phyloP scores from a whole-genome alignment of 2,113 vertebrate species.

The Agapornis roseicollis region DNA sequence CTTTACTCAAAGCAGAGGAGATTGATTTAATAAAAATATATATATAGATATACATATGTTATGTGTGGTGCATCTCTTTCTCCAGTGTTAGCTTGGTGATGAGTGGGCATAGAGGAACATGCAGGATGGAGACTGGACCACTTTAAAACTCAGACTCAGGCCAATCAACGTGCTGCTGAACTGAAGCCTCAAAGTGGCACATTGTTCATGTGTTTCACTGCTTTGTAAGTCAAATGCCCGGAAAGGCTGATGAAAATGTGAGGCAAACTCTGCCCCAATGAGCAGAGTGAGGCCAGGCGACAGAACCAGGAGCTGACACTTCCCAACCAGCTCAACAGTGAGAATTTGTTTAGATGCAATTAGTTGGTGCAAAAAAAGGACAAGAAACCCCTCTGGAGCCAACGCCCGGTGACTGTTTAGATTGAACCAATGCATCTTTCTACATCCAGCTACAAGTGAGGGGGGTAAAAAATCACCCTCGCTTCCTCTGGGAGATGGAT shows the following conservation, averaged over 20 bases:
- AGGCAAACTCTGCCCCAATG: neutral
- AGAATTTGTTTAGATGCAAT: constrained; percentile 47
- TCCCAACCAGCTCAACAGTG: constrained; percentile 3
- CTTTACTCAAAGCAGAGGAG: neutral
- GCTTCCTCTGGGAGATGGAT: neutral
- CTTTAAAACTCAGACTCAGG: neutral
- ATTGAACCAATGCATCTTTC: neutral
- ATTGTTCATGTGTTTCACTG: accelerated
- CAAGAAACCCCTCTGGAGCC: neutral
- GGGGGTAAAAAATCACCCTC: neutral
- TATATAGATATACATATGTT: accelerated
- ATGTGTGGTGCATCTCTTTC: neutral
- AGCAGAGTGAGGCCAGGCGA: neutral
- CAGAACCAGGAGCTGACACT: neutral
- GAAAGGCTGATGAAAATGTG: neutral
- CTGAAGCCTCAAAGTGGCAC: neutral
- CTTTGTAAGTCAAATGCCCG: neutral
- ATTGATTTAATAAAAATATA: neutral
- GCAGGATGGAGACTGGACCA: neutral
- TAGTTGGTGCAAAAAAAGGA: neutral
- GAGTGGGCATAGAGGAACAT: neutral
- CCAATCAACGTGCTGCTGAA: neutral
- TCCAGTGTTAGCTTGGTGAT: neutral
- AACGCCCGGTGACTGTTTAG: neutral
- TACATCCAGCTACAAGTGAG: neutral